Evolutionary conservation across 2,888 invertebrate species (phyloP).

Genomic region (Yponomeuta plumbellus): DNA sequence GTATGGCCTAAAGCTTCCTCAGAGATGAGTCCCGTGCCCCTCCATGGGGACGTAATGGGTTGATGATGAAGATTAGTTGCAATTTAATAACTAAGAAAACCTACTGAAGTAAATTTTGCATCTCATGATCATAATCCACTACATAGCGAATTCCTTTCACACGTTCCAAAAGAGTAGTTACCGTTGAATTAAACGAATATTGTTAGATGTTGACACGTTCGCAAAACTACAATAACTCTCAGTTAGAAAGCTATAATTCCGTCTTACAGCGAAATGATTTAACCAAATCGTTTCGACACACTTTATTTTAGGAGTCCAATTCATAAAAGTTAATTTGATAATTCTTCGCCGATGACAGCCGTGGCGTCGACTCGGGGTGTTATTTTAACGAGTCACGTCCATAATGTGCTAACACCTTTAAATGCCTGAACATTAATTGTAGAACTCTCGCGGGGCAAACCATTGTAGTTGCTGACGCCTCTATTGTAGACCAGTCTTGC

Average conservation of each 20-base stretch:
- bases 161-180: background rate
- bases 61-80: background rate
- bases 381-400: background rate
- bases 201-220: background rate
- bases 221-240: background rate
- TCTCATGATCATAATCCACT: background rate
- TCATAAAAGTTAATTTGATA: constrained; percentile 4
- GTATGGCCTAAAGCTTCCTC: too few species aligned
- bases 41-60: too few species aligned
- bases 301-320: background rate
- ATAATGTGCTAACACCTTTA: background rate
- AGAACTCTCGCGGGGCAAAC: background rate
- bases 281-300: background rate
- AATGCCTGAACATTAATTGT: background rate
- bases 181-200: background rate
- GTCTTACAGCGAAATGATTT: background rate
- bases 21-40: too few species aligned
- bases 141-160: background rate
- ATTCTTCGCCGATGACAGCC: constrained; percentile 1
- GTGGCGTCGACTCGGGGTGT: background rate
- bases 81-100: too few species aligned
- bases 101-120: background rate
- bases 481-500: background rate
- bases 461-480: background rate
- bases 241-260: background rate